Evolutionary conservation across 2,113 vertebrate genomes (phyloP).

Genomic region (Centropristis striata): DNA sequence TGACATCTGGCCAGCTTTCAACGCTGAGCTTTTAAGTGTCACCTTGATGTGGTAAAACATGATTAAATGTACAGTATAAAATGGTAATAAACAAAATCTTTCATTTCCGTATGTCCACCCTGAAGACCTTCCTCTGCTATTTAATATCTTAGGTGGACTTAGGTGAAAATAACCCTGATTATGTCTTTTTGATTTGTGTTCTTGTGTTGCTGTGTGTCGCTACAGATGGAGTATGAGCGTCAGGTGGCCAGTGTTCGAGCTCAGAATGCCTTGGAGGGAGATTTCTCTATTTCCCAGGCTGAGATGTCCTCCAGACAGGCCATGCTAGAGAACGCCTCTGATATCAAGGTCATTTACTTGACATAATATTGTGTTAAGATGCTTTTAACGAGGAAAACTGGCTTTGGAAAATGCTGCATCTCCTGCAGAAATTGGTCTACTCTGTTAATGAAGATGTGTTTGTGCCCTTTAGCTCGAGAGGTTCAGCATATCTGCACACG

Average conservation of each 20-base stretch:
- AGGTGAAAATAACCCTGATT: too few species aligned
- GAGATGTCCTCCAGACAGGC: conserved; percentile 94
- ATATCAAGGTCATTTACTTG: conserved; percentile 89
- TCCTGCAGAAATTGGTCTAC: background rate
- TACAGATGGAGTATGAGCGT: conserved; percentile 91
- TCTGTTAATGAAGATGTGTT: background rate
- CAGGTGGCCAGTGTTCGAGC: conserved; percentile 90
- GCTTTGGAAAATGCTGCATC: background rate
- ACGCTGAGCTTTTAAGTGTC: too few species aligned
- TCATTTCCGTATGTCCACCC: background rate
- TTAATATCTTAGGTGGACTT: too few species aligned
- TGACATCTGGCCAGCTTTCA: too few species aligned
- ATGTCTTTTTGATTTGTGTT: too few species aligned
- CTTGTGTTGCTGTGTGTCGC: background rate
- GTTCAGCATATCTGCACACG: conserved; percentile 95
- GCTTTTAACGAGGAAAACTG: background rate
- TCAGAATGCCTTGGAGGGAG: conserved; percentile 88
- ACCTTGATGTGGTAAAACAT: too few species aligned
- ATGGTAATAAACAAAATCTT: too few species aligned
- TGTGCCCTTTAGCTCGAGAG: conserved; percentile 87
- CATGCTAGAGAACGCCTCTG: conserved; percentile 95
- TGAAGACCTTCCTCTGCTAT: background rate
- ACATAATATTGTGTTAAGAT: background rate
- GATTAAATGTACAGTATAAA: too few species aligned
- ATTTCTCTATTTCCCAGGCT: conserved; percentile 94